These are phyloP conservation scores for Sebastes fasciatus DNA, from an alignment of 2,113 vertebrate species.

Conservation along the genomic window DNA sequence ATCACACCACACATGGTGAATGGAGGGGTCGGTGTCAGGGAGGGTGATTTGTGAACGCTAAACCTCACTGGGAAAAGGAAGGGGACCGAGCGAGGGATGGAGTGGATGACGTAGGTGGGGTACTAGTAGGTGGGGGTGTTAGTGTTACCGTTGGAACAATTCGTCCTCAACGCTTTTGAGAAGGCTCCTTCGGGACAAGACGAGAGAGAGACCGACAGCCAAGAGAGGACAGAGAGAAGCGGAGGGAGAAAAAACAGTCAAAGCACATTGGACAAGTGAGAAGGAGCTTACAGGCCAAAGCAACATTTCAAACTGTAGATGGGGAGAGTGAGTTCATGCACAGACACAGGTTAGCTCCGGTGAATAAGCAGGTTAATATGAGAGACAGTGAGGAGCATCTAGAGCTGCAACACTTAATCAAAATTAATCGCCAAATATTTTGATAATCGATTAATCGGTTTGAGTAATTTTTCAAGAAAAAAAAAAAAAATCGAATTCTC, in stretches of 20 bases:
- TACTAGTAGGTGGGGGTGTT: constrained; percentile 33
- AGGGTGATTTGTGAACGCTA: constrained; percentile 10
- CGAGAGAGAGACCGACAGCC: constrained; percentile 33
- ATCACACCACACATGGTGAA: constrained; percentile 33
- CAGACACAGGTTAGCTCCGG: constrained; percentile 30
- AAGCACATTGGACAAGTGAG: constrained; percentile 68
- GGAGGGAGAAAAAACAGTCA: constrained; percentile 53
- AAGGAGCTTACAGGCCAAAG: constrained; percentile 32
- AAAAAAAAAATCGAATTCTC: no score
- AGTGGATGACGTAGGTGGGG: constrained; percentile 19
- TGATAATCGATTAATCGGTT: no score
- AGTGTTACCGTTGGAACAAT: constrained; percentile 88
- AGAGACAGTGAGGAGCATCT: constrained; percentile 14
- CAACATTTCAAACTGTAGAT: constrained; percentile 39
- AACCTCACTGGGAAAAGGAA: constrained; percentile 6
- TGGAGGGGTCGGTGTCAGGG: not conserved
- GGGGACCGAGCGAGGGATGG: constrained; percentile 16
- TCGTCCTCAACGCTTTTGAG: constrained; percentile 89
- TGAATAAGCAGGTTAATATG: constrained; percentile 31
- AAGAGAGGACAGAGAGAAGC: constrained; percentile 52
- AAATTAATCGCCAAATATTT: no score
- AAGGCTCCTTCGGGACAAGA: constrained; percentile 82
- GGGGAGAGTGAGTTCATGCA: constrained; percentile 37
- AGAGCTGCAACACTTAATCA: no score
- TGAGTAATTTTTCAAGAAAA: no score